Base-by-base conservation (phyloP, 2,797 vertebrate species). In the Remorina albescens region DNA sequence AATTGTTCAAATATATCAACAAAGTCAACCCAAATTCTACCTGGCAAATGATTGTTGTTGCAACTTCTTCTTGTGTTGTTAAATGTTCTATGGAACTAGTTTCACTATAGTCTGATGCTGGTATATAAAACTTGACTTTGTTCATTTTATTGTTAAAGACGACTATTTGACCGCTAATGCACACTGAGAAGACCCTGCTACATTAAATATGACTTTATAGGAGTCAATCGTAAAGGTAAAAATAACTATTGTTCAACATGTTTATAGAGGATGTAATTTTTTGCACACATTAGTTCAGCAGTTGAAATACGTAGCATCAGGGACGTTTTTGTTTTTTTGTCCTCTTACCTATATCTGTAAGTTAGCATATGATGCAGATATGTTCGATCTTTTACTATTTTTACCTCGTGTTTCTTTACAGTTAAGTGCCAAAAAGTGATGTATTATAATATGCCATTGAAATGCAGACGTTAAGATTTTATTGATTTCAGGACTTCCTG, bases 341-440 rank as follows among this genome's bases (percentile, higher is more conserved):
- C n/a, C 30, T 11, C n/a, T 72, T 55, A 46, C 12, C 25, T 69
- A 2, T 72, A 58, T 67, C 50, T 75, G 60, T 76, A 13, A 58
- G 71, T 25, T 76, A 39, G 59, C 30, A 3, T 74, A 12, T 70
- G n/a, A 64, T 68, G 41, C 66, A 77, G 47, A 80, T 80, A 73
- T 81, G 51, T 54, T 72, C 62, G 50, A 78, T 62, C 6, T 30
- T 30, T 61, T 41, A 72, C 13, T 26, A 8, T 69, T 70, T 71
- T 53, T 47, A 67, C 44, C 19, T 51, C 0, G 41, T 56, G 53
- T 69, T 60, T 63, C 5, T 71, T 72, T 65, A 30, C 65, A 56
- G 44, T 71, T 36, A 70, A 82, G 69, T 83, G 64, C 78, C 19
- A 75, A 80, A n/a, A 47, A 65, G 74, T 86, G 42, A 76, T 56